Evolutionary conservation across 2,113 vertebrate species (phyloP).

Genomic region (rat (Rattus norvegicus)): DNA sequence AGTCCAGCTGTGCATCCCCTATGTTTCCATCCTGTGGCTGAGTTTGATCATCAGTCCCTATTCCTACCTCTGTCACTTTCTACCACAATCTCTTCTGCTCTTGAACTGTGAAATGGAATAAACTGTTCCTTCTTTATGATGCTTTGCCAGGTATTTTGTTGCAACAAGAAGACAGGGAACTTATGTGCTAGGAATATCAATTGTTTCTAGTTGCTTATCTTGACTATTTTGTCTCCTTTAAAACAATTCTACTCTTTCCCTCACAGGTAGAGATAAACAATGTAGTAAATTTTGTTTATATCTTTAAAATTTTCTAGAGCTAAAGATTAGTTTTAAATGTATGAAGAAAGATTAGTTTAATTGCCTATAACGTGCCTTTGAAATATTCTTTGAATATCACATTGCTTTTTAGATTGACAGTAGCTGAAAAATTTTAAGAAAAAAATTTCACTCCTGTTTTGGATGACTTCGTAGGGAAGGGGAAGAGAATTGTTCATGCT

Average conservation of each 20-base stretch:
- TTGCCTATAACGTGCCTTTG: not conserved
- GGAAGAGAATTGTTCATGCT: not conserved
- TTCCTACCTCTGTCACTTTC: accelerated
- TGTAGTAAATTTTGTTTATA: not conserved
- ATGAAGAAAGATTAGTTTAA: not conserved
- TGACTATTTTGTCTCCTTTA: conserved; percentile 8
- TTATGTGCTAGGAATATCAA: not conserved
- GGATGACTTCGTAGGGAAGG: not conserved
- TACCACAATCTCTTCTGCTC: no score
- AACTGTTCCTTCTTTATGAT: not conserved
- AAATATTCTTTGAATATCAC: not conserved
- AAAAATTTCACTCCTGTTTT: not conserved
- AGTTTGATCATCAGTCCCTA: not conserved
- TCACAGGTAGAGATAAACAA: not conserved
- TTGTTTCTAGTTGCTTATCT: conserved; percentile 25
- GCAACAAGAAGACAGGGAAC: not conserved
- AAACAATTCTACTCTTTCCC: not conserved
- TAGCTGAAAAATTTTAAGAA: not conserved
- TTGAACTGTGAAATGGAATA: not conserved
- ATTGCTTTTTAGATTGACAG: not conserved
- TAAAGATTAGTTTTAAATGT: conserved; percentile 46
- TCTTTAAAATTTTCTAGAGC: not conserved
- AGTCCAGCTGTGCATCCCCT: no score
- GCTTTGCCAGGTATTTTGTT: not conserved
- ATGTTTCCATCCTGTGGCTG: not conserved